Evolutionary conservation across 35 echinoderm and acorn worm genomes (phyloP).

Genomic region (Ophioderma brevispina): DNA sequence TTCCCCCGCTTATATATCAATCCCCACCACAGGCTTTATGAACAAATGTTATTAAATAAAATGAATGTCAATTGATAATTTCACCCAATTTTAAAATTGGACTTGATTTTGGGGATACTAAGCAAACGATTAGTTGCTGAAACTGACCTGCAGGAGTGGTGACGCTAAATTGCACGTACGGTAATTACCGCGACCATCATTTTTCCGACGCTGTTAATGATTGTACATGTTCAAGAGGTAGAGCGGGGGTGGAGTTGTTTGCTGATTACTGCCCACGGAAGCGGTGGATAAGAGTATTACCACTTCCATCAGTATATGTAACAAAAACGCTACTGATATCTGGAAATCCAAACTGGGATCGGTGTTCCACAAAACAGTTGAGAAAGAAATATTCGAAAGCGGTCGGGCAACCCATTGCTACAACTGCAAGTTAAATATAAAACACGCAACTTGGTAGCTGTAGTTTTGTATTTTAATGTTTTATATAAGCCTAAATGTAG

Average conservation of each 20-base stretch:
- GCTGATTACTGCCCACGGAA: neutral
- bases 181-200: neutral
- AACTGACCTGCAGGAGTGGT: neutral
- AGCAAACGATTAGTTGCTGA: too few relatives aligned
- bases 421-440: neutral
- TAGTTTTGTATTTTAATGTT: too few relatives aligned
- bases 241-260: neutral
- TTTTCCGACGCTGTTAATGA: neutral
- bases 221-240: neutral
- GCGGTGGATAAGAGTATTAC: neutral
- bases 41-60: too few relatives aligned
- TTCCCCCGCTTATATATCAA: too few relatives aligned
- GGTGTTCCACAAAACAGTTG: neutral
- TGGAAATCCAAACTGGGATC: neutral
- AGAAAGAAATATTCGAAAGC: neutral
- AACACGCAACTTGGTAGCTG: too few relatives aligned
- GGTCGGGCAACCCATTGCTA: neutral
- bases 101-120: too few relatives aligned
- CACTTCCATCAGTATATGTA: neutral
- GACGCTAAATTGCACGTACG: neutral
- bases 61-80: too few relatives aligned
- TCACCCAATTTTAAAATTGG: too few relatives aligned
- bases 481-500: too few relatives aligned
- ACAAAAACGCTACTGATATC: neutral
- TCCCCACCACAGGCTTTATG: too few relatives aligned